Conservation (phyloP, 2,888 invertebrate species). For the Ochropacha duplaris region DNA sequence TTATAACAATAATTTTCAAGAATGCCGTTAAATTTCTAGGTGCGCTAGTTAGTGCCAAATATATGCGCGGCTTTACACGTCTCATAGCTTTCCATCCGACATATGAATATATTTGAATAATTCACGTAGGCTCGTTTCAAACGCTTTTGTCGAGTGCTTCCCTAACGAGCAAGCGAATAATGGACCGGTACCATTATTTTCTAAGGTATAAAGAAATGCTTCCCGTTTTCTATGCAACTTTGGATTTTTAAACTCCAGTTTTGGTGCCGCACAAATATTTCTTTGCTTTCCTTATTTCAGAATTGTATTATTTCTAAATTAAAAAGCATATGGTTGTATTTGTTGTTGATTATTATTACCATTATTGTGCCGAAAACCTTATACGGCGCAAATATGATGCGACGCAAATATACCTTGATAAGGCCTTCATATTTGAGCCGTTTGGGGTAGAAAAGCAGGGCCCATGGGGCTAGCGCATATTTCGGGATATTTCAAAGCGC, state of each 20-base stretch:
- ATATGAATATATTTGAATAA: slow-evolving; percentile 71
- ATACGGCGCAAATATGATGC: no score
- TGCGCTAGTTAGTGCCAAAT: slow-evolving; percentile 33
- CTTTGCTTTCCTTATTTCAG: no score
- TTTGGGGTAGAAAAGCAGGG: no score
- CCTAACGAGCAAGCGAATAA: slow-evolving; percentile 29
- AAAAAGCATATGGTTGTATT: no score
- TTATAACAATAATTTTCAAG: slow-evolving; percentile 17
- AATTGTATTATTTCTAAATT: no score
- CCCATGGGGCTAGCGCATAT: no score
- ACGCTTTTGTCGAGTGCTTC: slow-evolving; percentile 38
- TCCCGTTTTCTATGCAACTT: background rate
- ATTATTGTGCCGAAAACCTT: no score
- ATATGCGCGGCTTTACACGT: slow-evolving; percentile 46
- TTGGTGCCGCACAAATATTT: background rate
- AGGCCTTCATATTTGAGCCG: no score
- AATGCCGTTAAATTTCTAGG: slow-evolving; percentile 14
- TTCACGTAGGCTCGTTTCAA: slow-evolving; percentile 50
- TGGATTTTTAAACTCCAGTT: no score
- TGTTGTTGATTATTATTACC: no score
- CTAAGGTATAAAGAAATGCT: slow-evolving; percentile 20
- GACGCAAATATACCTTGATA: no score
- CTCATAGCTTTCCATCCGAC: slow-evolving; percentile 46
- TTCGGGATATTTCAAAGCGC: no score
- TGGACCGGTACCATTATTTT: slow-evolving; percentile 28